Evolutionary conservation across 1,140 invertebrate species (phyloP).

Genomic region (Bombyx mori): ASM3026992v2 NC_085130.1:12264001-12264500

Average conservation of each 20-base stretch:
- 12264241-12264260: slow-evolving; percentile 13
- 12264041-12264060: too few relatives aligned
- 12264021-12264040: too few relatives aligned
- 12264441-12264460: slow-evolving; percentile 6
- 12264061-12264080: background rate
- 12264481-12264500: background rate
- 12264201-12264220: slow-evolving; percentile 1
- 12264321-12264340: slow-evolving; percentile 15
- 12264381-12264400: slow-evolving; percentile 1
- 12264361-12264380: slow-evolving; percentile 13
- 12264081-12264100: slow-evolving; percentile 1
- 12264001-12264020: too few relatives aligned
- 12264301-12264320: slow-evolving; percentile 13
- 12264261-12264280: slow-evolving; percentile 11
- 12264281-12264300: slow-evolving; percentile 12
- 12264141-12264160: background rate
- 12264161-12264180: background rate
- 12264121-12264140: slow-evolving; percentile 2
- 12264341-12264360: slow-evolving; percentile 13
- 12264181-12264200: background rate
- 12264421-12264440: slow-evolving; percentile 10
- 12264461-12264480: slow-evolving; percentile 10
- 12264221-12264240: slow-evolving; percentile 3
- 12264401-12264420: slow-evolving; percentile 9
- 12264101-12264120: slow-evolving; percentile 1